Evolutionary conservation across 2,113 vertebrate genomes (phyloP), one percentile per base, ranked within the genome.

Genomic region (Entosphenus tridentatus): DNA sequence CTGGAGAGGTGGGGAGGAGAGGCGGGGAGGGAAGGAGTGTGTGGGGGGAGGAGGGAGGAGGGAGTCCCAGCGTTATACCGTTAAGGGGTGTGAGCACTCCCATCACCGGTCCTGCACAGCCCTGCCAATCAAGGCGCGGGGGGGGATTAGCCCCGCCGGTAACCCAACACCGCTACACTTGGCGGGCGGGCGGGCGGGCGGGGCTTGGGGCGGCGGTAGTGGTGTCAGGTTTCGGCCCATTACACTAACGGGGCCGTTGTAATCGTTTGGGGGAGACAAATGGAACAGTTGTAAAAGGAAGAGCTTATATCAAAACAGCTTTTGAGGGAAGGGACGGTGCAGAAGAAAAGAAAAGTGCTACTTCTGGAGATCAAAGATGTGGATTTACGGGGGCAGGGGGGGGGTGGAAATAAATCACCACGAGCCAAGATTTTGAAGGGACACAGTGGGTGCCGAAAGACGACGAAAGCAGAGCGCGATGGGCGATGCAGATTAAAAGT

Each of bases 81-180:
- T n/a, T 21, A 65, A 21, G n/a, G 62, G 62, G 62, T 16, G n/a
- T 21, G 62, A 16, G 62, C 62, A 65, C 62, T 16, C 62, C n/a
- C 62, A 65, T n/a, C 62, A 16, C 62, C 62, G n/a, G 62, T n/a
- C 8, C 62, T 65, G 62, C 21, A 21, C 62, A 65, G 62, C n/a
- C 10, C 62, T 65, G 62, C 9, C 62, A 65, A 65, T 65, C n/a
- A 65, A 10, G 58, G 62, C 2, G 10, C 39, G 39, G 39, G 39
- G 6, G 21, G 21, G 21, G 62, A 65, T 65, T 65, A 65, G 62
- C 10, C 14, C n/a, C n/a, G n/a, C n/a, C n/a, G n/a, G 62, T 16
- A 65, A 65, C 62, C 62, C 21, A 16, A 65, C n/a, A n/a, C 62
- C 62, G 62, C 62, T 65, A 65, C 62, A 65, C 62, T 65, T 65